A percentile compares a stretch with the other conserved stretches of the same genome.
phyloP scores from a whole-genome alignment of 1,140 invertebrate species.

The Zaprionus ornatus region DNA sequence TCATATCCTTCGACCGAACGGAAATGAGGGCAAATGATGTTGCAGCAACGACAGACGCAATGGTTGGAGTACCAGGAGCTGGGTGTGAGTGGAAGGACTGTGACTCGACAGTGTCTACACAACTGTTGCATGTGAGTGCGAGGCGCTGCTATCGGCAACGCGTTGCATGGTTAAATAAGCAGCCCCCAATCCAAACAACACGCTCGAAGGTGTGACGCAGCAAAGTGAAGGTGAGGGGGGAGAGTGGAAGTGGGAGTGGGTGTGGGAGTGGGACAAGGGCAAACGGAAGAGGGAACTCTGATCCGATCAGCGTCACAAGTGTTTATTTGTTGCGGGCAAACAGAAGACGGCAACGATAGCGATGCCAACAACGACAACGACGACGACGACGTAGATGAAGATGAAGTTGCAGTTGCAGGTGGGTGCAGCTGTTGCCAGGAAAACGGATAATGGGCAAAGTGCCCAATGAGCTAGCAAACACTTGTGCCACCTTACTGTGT shows the following conservation, averaged over 20 bases:
- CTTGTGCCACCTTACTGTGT: constrained; percentile 14
- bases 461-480: constrained; percentile 72
- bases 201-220: constrained; percentile 20
- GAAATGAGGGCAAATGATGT: constrained; percentile 59
- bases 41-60: constrained; percentile 43
- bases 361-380: background rate
- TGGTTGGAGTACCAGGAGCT: background rate
- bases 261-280: background rate
- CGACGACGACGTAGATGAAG: background rate
- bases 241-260: background rate
- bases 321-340: constrained; percentile 73
- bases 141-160: constrained; percentile 26
- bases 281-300: constrained; percentile 21
- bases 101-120: constrained; percentile 39
- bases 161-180: constrained; percentile 62
- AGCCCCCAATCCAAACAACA: constrained; percentile 28
- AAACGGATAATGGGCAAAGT: constrained; percentile 60
- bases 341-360: constrained; percentile 18
- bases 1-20: constrained; percentile 69
- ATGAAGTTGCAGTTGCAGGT: constrained; percentile 16
- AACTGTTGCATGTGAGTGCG: constrained; percentile 68
- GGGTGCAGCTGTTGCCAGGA: constrained; percentile 17
- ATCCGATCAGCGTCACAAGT: constrained; percentile 74
- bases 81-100: background rate
- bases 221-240: background rate